These are phyloP conservation scores for Dynastes tityus DNA, from an alignment of 2,888 invertebrate genomes.

Conservation along the genomic window DNA sequence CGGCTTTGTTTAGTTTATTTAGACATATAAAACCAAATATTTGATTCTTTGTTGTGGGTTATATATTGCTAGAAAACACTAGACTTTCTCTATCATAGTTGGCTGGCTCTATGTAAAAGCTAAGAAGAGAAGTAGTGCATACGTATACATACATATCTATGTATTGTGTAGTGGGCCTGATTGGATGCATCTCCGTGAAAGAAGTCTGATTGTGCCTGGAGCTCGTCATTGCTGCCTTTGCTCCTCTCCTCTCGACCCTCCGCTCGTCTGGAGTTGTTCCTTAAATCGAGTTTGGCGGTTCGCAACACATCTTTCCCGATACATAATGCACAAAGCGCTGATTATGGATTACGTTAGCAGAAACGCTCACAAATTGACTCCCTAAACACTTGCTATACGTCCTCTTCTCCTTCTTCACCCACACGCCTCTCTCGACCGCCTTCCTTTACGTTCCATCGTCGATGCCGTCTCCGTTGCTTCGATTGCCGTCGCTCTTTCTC, in stretches of 20 bases:
- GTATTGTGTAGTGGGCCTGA: conserved; percentile 55
- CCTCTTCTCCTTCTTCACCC: conserved; percentile 11
- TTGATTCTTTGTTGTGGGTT: no score
- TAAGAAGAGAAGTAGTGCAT: not conserved
- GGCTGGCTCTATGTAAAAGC: no score
- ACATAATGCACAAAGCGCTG: conserved; percentile 58
- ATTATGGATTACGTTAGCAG: conserved; percentile 54
- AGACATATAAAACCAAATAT: no score
- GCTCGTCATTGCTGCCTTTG: conserved; percentile 53
- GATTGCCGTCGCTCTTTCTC: not conserved
- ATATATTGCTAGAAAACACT: no score
- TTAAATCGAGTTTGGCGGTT: conserved; percentile 58
- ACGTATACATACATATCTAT: not conserved
- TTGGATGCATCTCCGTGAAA: conserved; percentile 61
- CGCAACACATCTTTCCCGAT: conserved; percentile 47
- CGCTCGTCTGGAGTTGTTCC: conserved; percentile 51
- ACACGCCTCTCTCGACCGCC: conserved; percentile 5
- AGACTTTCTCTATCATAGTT: no score
- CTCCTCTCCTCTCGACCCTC: conserved; percentile 45
- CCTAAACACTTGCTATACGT: conserved; percentile 47
- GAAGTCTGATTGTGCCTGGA: conserved; percentile 59
- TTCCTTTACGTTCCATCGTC: not conserved
- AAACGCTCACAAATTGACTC: conserved; percentile 52
- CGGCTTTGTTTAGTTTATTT: no score
- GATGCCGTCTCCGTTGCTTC: no score